phyloP scores from a whole-genome alignment of 2,888 invertebrate species.

The Chalcis sispes region DNA sequence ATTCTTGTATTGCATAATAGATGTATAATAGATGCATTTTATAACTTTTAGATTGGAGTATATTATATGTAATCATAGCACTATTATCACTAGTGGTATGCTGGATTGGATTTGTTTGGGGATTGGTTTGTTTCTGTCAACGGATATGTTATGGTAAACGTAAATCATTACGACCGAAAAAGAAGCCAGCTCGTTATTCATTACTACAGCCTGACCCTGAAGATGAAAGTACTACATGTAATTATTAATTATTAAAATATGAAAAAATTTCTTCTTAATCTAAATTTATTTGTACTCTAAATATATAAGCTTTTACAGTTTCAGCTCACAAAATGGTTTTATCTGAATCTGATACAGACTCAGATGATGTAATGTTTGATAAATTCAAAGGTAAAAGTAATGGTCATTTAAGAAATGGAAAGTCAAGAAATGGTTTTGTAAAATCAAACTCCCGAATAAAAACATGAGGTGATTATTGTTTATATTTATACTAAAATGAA shows the following conservation, averaged over 20 bases:
- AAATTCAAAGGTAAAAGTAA: constrained; percentile 82
- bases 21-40: not conserved
- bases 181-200: constrained; percentile 83
- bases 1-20: constrained; percentile 21
- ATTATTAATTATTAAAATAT: constrained; percentile 64
- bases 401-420: constrained; percentile 77
- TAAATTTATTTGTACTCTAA: not conserved
- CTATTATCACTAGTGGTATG: constrained; percentile 79
- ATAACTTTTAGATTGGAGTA: constrained; percentile 88
- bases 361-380: constrained; percentile 88
- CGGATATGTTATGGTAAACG: constrained; percentile 77
- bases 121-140: constrained; percentile 81
- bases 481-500: not conserved
- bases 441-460: constrained; percentile 78
- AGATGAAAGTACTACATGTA: constrained; percentile 81
- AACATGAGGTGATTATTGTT: constrained; percentile 73
- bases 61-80: constrained; percentile 92
- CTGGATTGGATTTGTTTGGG: constrained; percentile 82
- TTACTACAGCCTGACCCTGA: constrained; percentile 84
- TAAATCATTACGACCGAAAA: constrained; percentile 78
- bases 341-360: constrained; percentile 89
- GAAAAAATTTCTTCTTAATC: constrained; percentile 4
- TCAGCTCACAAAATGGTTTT: constrained; percentile 79
- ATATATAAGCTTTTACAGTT: constrained; percentile 76
- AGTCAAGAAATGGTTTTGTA: constrained; percentile 78